Evolutionary conservation across 2,113 vertebrate genomes (phyloP), one percentile per base, ranked within the genome.

Genomic region (Shinisaurus crocodilurus): DNA sequence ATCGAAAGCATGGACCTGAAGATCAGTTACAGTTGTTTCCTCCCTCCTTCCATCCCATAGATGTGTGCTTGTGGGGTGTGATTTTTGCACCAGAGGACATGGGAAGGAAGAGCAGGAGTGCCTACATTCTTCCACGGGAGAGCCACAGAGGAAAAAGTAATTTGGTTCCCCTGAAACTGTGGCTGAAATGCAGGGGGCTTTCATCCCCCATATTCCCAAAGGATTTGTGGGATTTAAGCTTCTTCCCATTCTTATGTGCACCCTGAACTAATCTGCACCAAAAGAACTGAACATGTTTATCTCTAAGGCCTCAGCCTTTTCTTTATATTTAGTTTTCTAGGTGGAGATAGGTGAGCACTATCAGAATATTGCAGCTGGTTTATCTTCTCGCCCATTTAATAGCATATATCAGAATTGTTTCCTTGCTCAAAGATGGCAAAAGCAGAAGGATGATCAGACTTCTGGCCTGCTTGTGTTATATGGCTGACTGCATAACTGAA

Each of bases 391-490:
- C 9, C 86, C 60, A 85, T 12, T 86, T 90, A 50, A 94, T 48
- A 87, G 23, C 63, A 29, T 76, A 29, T 87, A 69, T 65, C 87
- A 85, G 13, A 45, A 92, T n/a, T 57, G 34, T 29, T 87, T 83
- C 0, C 32, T 75, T 60, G 76, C 90, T 89, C 40, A 50, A 67
- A 79, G 76, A 2, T 3, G 13, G 88, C 54, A 89, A 15, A 57
- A 70, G 54, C 74, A 85, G 63, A 92, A 89, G 57, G 85, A 29
- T 29, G 20, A 93, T 82, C 65, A 37, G 43, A 89, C 88, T 85
- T 93, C 82, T 32, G 65, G 34, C 84, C 80, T 65, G 40, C 65
- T 91, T 81, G 88, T 29, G 88, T 75, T 80, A 67, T 0, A 94
- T n/a, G 15, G 6, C 54, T 15, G 67, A 90, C 27, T 37, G 63